Base-by-base conservation (phyloP, 2,888 invertebrate genomes). In the Hoplodrina ambigua region DNA sequence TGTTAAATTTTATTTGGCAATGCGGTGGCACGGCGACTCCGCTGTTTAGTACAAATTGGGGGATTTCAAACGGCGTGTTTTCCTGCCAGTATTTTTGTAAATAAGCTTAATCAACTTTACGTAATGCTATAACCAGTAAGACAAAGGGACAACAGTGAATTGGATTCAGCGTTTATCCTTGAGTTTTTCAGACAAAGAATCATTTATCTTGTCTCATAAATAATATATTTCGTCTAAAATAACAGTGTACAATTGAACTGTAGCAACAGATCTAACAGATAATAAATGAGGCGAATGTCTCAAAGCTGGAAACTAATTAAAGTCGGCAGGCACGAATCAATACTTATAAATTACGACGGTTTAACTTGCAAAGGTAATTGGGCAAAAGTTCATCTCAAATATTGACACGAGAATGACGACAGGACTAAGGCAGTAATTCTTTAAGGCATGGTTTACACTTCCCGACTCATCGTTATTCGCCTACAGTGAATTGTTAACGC, bases 341-440 rank as follows among this genome's bases (percentile, higher is more conserved):
- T 95, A 93, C 93, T 93, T 93, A 91, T 91, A 92, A 94, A 94
- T 94, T 92, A 93, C 93, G 93, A 93, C 89, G 90, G 89, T 92
- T 91, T 89, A 92, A 92, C 91, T 94, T 89, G 90, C 92, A 87
- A 89, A 94, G 93, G 93, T 93, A 94, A 94, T 94, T 93, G 92
- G 90, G 89, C 91, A 88, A 91, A 93, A 93, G 92, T 92, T 93
- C 88, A 89, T 89, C 88, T 90, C 88, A 91, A 94, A 94, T 94
- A 93, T 94, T 93, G 92, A 91, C 91, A 90, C 86, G 88, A 87
- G 85, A 81, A 87, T 88, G 88, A 89, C 89, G 88, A 83, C 85
- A 78, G 71, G 78, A 72, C 70, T 82, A 72, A 67, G 76, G 84
- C 76, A 85, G 85, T 85, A 84, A 85, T 83, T 72, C 73, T 85